phyloP scores from a whole-genome alignment of 2,797 vertebrate genomes.

The Pipistrellus kuhlii region DNA sequence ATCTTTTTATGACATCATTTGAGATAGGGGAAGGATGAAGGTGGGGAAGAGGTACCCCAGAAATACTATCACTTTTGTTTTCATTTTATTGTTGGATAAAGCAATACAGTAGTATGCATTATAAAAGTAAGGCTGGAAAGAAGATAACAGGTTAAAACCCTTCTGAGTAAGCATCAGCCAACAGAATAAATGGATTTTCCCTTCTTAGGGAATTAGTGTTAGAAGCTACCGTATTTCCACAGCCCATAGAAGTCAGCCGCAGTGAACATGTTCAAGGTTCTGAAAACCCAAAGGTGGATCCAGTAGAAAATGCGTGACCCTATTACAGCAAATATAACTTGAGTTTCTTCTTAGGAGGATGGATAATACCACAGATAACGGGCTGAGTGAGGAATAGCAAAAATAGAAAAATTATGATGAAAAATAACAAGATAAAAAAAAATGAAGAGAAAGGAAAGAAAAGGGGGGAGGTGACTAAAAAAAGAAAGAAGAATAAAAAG shows the following conservation, averaged over 20 bases:
- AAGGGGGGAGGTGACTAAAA: accelerated
- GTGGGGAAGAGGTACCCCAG: too few relatives aligned
- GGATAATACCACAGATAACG: accelerated
- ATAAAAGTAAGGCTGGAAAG: background rate
- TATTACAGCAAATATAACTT: accelerated
- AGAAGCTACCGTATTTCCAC: accelerated
- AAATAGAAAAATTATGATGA: accelerated
- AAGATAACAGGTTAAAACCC: too few relatives aligned
- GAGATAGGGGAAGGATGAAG: too few relatives aligned
- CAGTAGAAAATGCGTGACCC: accelerated
- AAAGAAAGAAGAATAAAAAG: too few relatives aligned
- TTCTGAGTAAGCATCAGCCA: accelerated
- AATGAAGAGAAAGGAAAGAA: background rate
- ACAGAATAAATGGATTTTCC: accelerated
- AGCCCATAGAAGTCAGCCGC: accelerated
- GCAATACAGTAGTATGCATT: accelerated
- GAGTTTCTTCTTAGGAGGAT: background rate
- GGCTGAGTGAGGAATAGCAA: too few relatives aligned
- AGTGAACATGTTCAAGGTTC: accelerated
- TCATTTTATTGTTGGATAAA: background rate
- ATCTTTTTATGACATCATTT: too few relatives aligned
- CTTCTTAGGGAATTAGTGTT: background rate
- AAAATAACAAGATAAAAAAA: background rate
- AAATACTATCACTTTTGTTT: background rate
- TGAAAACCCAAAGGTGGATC: background rate